A percentile compares a stretch with the other conserved stretches of the same genome.
Conservation (phyloP, 2,797 vertebrate species). For the Petrocephalus schoutedeni region DNA sequence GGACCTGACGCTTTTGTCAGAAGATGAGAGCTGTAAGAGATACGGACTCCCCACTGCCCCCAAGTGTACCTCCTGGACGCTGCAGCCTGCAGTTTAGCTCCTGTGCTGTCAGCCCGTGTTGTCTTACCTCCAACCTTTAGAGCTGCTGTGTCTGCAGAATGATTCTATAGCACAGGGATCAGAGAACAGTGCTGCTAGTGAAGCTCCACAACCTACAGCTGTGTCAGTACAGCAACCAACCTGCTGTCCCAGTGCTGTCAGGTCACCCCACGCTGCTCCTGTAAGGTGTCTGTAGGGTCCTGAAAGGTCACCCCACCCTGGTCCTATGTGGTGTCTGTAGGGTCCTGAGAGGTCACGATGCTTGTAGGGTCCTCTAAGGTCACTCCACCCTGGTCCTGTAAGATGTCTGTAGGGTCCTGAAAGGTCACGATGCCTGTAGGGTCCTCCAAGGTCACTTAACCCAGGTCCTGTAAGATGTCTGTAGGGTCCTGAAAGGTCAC, state of each 20-base stretch:
- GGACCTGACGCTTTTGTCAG: not conserved
- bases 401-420: not conserved
- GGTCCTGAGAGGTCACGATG: not conserved
- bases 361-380: not conserved
- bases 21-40: not conserved
- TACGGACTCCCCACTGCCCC: not conserved
- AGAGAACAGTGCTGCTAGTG: not conserved
- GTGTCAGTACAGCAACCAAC: not conserved
- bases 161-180: not conserved
- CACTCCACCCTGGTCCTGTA: not conserved
- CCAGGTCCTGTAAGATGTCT: not conserved
- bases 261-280: not conserved
- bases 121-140: slow-evolving; percentile 8
- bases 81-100: not conserved
- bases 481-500: not conserved
- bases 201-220: not conserved
- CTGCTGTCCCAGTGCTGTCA: not conserved
- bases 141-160: not conserved
- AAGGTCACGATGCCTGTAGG: not conserved
- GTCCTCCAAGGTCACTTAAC: not conserved
- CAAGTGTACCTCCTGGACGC: not conserved
- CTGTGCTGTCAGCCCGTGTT: not conserved
- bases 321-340: not conserved
- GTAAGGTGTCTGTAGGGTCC: not conserved
- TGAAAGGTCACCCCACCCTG: not conserved